These are phyloP conservation scores for Agriotes lineatus DNA, from an alignment of 2,888 invertebrate species.

Conservation along the genomic window DNA sequence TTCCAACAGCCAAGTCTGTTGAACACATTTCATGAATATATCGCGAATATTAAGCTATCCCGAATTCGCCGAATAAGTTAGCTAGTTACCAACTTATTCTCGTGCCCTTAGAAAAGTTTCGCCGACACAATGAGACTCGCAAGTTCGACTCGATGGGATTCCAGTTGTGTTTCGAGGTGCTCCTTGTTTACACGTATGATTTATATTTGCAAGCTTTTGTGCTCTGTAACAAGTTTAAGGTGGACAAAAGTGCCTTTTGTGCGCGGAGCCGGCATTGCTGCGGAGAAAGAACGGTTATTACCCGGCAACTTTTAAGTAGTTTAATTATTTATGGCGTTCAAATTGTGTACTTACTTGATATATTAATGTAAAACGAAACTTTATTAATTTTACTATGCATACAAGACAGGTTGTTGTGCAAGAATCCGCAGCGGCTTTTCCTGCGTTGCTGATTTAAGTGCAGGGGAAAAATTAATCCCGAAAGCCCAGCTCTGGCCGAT, in stretches of 20 bases:
- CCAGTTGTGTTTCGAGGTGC: constrained; percentile 33
- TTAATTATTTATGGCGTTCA: constrained; percentile 33
- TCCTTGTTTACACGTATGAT: constrained; percentile 39
- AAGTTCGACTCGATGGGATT: constrained; percentile 29
- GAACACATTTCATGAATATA: constrained; percentile 23
- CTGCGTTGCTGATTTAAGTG: neutral
- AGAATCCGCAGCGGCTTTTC: neutral
- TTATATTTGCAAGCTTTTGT: constrained; percentile 29
- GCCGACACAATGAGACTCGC: constrained; percentile 20
- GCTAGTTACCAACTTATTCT: constrained; percentile 16
- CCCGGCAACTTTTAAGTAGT: constrained; percentile 20
- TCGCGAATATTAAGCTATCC: constrained; percentile 5
- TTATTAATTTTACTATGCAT: neutral
- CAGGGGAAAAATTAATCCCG: neutral
- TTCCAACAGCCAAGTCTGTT: constrained; percentile 6
- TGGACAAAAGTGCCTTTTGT: constrained; percentile 26
- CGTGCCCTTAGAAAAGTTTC: constrained; percentile 15
- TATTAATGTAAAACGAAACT: constrained; percentile 3
- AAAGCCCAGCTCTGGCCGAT: neutral
- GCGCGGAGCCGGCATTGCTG: neutral
- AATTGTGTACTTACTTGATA: neutral
- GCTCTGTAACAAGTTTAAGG: constrained; percentile 30
- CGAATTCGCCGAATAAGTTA: constrained; percentile 6
- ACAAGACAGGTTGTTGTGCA: neutral
- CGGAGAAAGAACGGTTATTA: constrained; percentile 5